Conservation (phyloP, 2,888 invertebrate species). For the Pandemis cinnamomeana region DNA sequence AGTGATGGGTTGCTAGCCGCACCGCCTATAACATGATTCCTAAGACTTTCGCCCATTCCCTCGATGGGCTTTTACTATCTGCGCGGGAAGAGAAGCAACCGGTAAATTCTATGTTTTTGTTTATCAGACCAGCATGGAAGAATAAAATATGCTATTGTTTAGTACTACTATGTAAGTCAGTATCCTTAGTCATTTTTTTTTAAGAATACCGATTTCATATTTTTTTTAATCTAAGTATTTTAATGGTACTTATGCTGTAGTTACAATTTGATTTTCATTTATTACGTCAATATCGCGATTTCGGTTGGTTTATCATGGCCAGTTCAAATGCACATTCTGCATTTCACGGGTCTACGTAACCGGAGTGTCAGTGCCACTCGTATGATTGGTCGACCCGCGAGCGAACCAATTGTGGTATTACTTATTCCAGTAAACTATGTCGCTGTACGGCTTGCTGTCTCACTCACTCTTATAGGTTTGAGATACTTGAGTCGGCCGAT, state of each 20-base stretch:
- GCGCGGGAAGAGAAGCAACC: too few species aligned
- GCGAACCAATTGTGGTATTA: slow-evolving; percentile 41
- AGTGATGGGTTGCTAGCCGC: too few species aligned
- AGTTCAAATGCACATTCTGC: slow-evolving; percentile 18
- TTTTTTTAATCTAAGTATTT: not conserved
- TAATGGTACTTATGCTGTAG: not conserved
- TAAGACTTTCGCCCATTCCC: too few species aligned
- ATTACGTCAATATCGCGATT: not conserved
- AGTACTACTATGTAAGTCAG: too few species aligned
- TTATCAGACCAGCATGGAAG: too few species aligned
- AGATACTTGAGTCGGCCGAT: too few species aligned
- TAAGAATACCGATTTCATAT: not conserved
- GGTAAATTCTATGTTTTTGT: too few species aligned
- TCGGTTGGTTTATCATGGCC: not conserved
- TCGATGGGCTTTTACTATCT: too few species aligned
- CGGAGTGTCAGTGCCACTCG: slow-evolving; percentile 55
- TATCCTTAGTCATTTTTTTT: not conserved
- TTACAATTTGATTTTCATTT: not conserved
- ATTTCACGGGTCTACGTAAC: slow-evolving; percentile 42
- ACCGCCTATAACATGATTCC: too few species aligned
- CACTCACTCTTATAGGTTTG: too few species aligned
- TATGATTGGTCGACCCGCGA: slow-evolving; percentile 48
- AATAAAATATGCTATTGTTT: not conserved
- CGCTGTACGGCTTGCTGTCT: slow-evolving; percentile 16
- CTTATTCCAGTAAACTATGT: slow-evolving; percentile 39